phyloP scores from a whole-genome alignment of 2,888 invertebrate genomes.

The Drosophila putrida region DNA sequence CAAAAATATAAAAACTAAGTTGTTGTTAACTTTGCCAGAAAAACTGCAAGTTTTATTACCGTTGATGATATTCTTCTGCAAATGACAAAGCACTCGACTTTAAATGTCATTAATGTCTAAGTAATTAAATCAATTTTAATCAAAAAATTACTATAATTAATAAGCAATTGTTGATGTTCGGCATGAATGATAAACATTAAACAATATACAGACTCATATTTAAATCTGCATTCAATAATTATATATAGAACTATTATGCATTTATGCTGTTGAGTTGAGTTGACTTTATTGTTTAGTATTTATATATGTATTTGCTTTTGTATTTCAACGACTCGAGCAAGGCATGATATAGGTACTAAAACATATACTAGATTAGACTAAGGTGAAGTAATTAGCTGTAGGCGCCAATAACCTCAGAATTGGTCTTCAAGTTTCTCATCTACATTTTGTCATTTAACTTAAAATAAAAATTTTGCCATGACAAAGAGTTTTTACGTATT shows the following conservation, averaged over 20 bases:
- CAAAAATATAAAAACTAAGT: slow-evolving; percentile 39
- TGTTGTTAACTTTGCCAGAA: slow-evolving; percentile 65
- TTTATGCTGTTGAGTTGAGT: slow-evolving; percentile 14
- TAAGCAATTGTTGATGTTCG: slow-evolving; percentile 77
- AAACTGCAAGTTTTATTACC: slow-evolving; percentile 79
- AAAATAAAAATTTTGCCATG: not conserved
- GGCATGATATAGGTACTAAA: slow-evolving; percentile 65
- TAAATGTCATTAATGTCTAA: slow-evolving; percentile 43
- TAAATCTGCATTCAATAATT: slow-evolving; percentile 19
- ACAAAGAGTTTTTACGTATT: not conserved
- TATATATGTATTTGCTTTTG: slow-evolving; percentile 33
- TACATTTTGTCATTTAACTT: slow-evolving; percentile 15
- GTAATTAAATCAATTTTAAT: slow-evolving; percentile 60
- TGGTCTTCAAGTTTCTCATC: slow-evolving; percentile 61
- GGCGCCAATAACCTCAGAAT: slow-evolving; percentile 76
- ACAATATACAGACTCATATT: slow-evolving; percentile 13
- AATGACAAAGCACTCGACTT: slow-evolving; percentile 47
- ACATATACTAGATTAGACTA: slow-evolving; percentile 30
- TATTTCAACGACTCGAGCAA: slow-evolving; percentile 46
- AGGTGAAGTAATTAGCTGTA: slow-evolving; percentile 59
- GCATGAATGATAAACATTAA: slow-evolving; percentile 62
- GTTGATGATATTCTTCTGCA: slow-evolving; percentile 78
- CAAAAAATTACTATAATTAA: slow-evolving; percentile 33
- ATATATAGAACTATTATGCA: slow-evolving; percentile 19
- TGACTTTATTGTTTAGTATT: slow-evolving; percentile 28